A percentile compares a stretch with the other conserved stretches of the same genome.
Conservation (phyloP, 2,888 invertebrate species). For the Rhogogaster chlorosoma region DNA sequence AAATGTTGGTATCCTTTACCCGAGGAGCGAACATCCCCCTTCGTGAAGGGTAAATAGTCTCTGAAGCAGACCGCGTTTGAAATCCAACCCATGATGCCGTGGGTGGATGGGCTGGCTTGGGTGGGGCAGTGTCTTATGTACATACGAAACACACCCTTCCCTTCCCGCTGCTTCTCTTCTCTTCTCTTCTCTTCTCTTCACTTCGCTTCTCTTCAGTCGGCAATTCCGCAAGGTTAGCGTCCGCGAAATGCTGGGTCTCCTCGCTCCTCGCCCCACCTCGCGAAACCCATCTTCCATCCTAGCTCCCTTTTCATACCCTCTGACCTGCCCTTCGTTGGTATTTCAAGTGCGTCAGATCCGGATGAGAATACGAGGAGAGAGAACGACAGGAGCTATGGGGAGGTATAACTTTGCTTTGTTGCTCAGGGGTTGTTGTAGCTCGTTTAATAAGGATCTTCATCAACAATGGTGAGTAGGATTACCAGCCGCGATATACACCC, state of each 20-base stretch:
- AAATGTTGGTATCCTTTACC: constrained; percentile 36
- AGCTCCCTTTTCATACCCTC: constrained; percentile 25
- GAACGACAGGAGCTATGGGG: background rate
- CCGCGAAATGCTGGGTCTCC: constrained; percentile 29
- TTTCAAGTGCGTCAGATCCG: constrained; percentile 31
- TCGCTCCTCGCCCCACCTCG: background rate
- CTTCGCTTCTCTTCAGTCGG: background rate
- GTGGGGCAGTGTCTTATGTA: constrained; percentile 38
- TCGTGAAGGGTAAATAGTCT: constrained; percentile 49
- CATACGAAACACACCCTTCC: constrained; percentile 8
- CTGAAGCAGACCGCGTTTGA: constrained; percentile 52
- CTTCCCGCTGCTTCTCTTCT: background rate
- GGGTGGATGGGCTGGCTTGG: constrained; percentile 26
- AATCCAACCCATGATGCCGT: constrained; percentile 52
- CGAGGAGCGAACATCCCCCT: background rate
- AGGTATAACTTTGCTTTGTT: constrained; percentile 16
- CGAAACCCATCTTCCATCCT: background rate
- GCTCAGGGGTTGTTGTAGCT: constrained; percentile 2
- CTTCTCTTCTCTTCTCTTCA: background rate
- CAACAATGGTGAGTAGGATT: constrained; percentile 12
- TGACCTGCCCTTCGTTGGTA: constrained; percentile 45
- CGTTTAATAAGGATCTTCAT: constrained; percentile 34
- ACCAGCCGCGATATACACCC: background rate
- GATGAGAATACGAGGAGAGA: constrained; percentile 25
- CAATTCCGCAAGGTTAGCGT: constrained; percentile 42